Percentiles rank a stretch among this genome's conserved stretches.
phyloP scores from a whole-genome alignment of 2,797 vertebrate genomes.

The Dryobates pubescens region DNA sequence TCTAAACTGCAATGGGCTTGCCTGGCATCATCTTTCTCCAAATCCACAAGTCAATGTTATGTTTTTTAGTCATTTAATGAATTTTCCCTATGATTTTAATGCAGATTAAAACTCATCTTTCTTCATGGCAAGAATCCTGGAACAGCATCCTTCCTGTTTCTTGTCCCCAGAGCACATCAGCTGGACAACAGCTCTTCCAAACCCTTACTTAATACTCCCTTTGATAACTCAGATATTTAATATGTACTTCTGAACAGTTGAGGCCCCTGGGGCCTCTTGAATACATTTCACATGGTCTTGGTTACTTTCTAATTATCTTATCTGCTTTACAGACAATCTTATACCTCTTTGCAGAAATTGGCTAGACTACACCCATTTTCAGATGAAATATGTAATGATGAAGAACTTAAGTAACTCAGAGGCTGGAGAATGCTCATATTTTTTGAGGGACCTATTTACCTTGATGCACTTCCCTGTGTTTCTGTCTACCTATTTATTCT shows the following conservation, averaged over 20 bases:
- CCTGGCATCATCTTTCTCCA: not conserved
- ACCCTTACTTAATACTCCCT: not conserved
- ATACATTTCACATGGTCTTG: not conserved
- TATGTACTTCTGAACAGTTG: not conserved
- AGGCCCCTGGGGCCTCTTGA: not conserved
- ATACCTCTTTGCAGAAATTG: not conserved
- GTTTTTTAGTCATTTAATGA: not conserved
- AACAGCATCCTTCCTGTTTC: not conserved
- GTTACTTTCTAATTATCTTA: constrained; percentile 16
- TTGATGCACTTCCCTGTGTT: not conserved
- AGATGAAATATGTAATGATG: not conserved
- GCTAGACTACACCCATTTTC: not conserved
- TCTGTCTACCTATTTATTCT: not conserved
- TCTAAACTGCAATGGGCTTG: not conserved
- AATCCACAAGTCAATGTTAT: not conserved
- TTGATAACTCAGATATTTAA: not conserved
- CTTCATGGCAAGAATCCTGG: not conserved
- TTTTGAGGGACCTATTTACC: not conserved
- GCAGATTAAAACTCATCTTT: not conserved
- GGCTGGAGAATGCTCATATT: not conserved
- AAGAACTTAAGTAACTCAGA: not conserved
- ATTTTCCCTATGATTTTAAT: not conserved
- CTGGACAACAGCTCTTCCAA: not conserved
- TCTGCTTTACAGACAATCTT: not conserved
- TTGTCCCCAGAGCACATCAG: not conserved